Evolutionary conservation across 2,113 vertebrate species (phyloP).

Genomic region (Haliaeetus leucogaster): DNA sequence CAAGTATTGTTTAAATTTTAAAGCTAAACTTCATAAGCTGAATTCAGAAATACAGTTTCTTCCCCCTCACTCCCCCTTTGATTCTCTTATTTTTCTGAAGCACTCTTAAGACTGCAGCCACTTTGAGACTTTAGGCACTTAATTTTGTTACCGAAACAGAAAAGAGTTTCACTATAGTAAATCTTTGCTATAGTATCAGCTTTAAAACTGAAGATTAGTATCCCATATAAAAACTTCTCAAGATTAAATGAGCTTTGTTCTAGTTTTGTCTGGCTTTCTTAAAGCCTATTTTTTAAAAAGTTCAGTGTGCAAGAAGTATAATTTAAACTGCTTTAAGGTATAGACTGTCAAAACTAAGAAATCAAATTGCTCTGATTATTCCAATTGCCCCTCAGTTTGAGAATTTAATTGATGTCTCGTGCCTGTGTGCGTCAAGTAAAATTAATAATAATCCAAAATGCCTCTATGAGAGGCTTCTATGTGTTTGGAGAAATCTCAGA

Average conservation of each 20-base stretch:
- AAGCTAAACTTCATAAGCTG: neutral
- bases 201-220: neutral
- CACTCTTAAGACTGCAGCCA: neutral
- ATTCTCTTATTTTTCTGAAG: neutral
- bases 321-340: neutral
- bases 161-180: neutral
- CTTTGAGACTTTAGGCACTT: neutral
- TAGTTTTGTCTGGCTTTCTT: neutral
- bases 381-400: constrained; percentile 61
- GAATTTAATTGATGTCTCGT: constrained; percentile 77
- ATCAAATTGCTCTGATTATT: constrained; percentile 73
- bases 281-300: neutral
- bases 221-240: neutral
- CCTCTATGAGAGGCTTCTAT: neutral
- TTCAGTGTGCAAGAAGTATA: neutral
- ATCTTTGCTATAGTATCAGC: neutral
- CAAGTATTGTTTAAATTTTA: neutral
- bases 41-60: neutral
- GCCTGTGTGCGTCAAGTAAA: constrained; percentile 59
- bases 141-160: neutral
- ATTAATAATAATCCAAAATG: constrained; percentile 57
- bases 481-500: neutral
- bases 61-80: neutral
- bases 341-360: neutral
- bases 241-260: neutral